These are phyloP conservation scores for Paramormyrops kingsleyae DNA, from an alignment of 2,113 vertebrate genomes.

Conservation along the genomic window DNA sequence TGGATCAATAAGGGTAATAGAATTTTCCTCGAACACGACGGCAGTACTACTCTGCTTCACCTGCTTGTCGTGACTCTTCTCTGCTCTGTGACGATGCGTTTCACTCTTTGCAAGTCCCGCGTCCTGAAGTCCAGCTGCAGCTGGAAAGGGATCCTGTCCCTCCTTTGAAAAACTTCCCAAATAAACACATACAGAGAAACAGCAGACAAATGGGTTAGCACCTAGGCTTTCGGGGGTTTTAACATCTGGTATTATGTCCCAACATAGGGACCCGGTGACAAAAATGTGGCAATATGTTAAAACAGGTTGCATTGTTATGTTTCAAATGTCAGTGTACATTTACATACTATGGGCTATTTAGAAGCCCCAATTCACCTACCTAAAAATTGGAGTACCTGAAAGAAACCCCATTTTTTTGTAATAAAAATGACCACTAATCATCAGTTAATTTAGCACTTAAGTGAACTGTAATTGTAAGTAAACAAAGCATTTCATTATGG, in stretches of 20 bases:
- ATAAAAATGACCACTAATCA: background rate
- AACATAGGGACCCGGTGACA: background rate
- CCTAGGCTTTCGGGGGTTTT: background rate
- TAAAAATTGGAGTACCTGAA: background rate
- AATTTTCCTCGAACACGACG: background rate
- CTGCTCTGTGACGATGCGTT: conserved; percentile 55
- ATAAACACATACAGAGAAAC: background rate
- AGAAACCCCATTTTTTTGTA: background rate
- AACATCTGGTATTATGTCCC: background rate
- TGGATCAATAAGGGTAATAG: background rate
- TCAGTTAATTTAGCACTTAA: background rate
- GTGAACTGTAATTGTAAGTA: background rate
- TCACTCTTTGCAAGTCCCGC: conserved; percentile 53
- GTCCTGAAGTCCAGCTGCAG: conserved; percentile 60
- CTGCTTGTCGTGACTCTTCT: conserved; percentile 52
- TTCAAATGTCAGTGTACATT: background rate
- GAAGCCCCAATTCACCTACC: background rate
- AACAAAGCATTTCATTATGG: background rate
- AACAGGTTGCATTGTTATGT: background rate
- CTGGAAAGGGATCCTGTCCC: conserved; percentile 53
- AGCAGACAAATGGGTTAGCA: background rate
- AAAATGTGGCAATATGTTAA: background rate
- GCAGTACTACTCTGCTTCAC: conserved; percentile 25
- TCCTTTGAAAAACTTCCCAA: conserved; percentile 48
- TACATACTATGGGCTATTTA: background rate